A percentile compares a stretch with the other conserved stretches of the same genome.
Conservation (phyloP, 1,140 invertebrate genomes). For the Parapsyche elsis region DNA sequence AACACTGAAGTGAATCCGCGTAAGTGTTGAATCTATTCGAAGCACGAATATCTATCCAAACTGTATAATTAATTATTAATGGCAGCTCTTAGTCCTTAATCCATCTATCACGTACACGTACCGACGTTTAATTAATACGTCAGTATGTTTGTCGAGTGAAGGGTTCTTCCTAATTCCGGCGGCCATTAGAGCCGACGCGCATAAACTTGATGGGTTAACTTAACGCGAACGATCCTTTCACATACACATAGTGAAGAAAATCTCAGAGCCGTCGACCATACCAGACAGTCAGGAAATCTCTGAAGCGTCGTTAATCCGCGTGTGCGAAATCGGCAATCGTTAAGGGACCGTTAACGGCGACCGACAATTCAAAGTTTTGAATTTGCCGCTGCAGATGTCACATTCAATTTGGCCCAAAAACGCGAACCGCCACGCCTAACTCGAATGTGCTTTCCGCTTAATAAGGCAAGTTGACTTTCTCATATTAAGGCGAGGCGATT, state of each 20-base stretch:
- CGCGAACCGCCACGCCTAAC: no score
- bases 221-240: neutral
- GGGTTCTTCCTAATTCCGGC: neutral
- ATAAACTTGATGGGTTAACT: conserved; percentile 11
- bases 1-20: no score
- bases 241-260: neutral
- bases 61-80: neutral
- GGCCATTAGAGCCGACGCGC: conserved; percentile 2
- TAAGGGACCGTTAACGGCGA: no score
- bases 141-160: neutral
- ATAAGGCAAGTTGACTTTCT: no score
- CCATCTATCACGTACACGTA: neutral
- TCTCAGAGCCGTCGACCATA: no score
- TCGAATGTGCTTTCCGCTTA: no score
- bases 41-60: no score
- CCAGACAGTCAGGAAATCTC: neutral
- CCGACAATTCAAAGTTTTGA: no score
- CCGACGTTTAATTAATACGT: conserved; percentile 21
- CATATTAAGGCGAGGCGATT: no score
- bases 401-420: no score
- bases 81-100: neutral
- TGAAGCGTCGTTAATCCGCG: neutral
- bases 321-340: neutral
- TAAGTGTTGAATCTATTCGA: no score
- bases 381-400: no score